Base-by-base conservation (phyloP, 2,797 vertebrate genomes). In the Fratercula arctica region DNA sequence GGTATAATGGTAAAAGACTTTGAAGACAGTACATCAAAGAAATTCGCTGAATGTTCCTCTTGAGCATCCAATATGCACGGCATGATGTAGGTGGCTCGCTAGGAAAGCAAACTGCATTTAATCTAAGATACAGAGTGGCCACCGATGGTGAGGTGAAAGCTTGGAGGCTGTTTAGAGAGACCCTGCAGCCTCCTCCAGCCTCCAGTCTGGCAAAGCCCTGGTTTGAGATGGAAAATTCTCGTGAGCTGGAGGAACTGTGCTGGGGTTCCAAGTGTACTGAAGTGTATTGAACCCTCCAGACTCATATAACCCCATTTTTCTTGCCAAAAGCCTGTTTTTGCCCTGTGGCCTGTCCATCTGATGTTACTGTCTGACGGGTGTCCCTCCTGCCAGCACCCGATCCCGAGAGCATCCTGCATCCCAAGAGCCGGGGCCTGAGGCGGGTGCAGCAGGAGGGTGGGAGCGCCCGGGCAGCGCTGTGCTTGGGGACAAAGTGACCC, bases 131-230 rank as follows among this genome's bases (percentile, higher is more conserved):
- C 13, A 26, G 21, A 51, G 67, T 37, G 60, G 24, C 60, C 39
- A 14, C 20, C 1, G 10, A 11, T 3, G 8, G n/a, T 0, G 1
- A 14, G 46, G 39, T 13, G 25, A 39, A 35, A 54, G 46, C 48
- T 29, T n/a, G 29, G 33, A 48, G 37, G 64, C 21, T 61, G 48
- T 43, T 16, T 20, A 46, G 48, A 11, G 35, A 45, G 50, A 50
- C 16, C 15, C 48, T 9, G 41, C 28, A 17, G 20, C 18, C 41
- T 46, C 18, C 57, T 81, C 33, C 45, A 37, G 39, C 14, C 50
- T 8, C 11, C 37, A 10, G 26, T 31, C 28, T 1, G 3, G 7
- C 20, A 39, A 50, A 90, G 12, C 26, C 29, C 51, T 48, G 23
- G 5, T 73, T n/a, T 33, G 41, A 26, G 37, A 37, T 18, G 33